Base-by-base conservation (phyloP, 2,113 vertebrate species). In the Periophthalmus modestus region DNA sequence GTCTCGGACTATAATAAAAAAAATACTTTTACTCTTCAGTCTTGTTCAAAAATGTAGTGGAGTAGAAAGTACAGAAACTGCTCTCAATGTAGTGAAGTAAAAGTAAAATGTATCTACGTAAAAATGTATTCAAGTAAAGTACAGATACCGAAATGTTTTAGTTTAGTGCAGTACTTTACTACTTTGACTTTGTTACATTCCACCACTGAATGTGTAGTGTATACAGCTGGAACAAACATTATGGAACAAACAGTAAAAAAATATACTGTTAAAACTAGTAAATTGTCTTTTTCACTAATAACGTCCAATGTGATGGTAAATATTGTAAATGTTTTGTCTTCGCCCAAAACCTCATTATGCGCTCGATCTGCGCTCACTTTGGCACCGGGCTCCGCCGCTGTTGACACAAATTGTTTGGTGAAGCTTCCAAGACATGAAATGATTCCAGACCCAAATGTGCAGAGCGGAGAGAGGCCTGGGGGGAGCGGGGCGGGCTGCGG, bases 291-390 rank as follows among this genome's bases (percentile, higher is more conserved):
- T 36, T 52, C 23, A n/a, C 52, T 61, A n/a, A 81, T 67, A 54
- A n/a, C 33, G 34, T 19, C 65, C 6, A 65, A 61, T 21, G 19
- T 39, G 55, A 77, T 62, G 66, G 33, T 81, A 13, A 9, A 24
- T 36, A 24, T 66, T 34, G 55, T 61, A 50, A 5, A 52, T 57
- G 50, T 58, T 58, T 69, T 83, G 69, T 79, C 63, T 78, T 72
- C 77, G 79, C 84, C 79, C 82, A 84, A 83, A 89, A 87, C 77
- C 79, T 82, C 72, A 87, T 85, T 87, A 82, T 87, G 71, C 24
- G 28, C 79, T 81, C 75, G 78, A 79, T 85, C 78, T 76, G 73
- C 46, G 59, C 80, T 81, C 82, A 74, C 74, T 73, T 82, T 85
- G 88, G 82, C 81, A 82, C 70, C 39, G 72, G 80, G 57, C 67